Base-by-base conservation (phyloP, 2,113 vertebrate species). In the Eonycteris spelaea region DNA sequence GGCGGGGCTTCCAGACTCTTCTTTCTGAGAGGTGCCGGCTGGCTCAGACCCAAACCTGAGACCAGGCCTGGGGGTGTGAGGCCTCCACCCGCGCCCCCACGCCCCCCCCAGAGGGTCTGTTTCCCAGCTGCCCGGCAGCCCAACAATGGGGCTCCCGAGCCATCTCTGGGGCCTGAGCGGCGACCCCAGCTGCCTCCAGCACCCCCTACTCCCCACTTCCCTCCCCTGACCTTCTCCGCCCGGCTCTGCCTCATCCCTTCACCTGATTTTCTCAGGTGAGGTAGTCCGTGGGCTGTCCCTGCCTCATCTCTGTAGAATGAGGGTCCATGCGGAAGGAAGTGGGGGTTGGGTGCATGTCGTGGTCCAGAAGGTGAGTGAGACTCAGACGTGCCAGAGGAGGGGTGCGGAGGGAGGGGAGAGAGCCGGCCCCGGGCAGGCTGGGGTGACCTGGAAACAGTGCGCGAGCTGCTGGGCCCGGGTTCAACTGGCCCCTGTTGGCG, bases 351-450 rank as follows among this genome's bases (percentile, higher is more conserved):
- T 3, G 3, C 38, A 30, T 18, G 15, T 16, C 1, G 0, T 2
- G 7, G 35, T 18, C 21, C 2, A 19, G 7, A 10, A 0, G 26
- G 3, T 0, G 16, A 35, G 26, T 4, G 19, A 15, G 71, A 2
- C 33, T 22, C 38, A 3, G 2, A 13, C 57, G 2, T 59, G 75
- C n/a, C n/a, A n/a, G n/a, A n/a, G n/a, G n/a, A 3, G 2, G 19
- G 65, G 26, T 14, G 8, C 48, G 5, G 12, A 18, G 30, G 11
- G 8, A n/a, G 55, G 16, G 5, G 26, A 43, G 43, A 43, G 14
- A 9, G 21, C 33, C 16, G 22, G 3, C 9, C 24, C 1, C 0
- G 30, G 16, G 51, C 1, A 12, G 7, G 0, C 8, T 0, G 0
- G 28, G 13, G 7, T 10, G 22, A 6, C 43, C 43, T 43, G n/a